Evolutionary conservation across 2,113 vertebrate species (phyloP).

Genomic region (Pantherophis guttatus): DNA sequence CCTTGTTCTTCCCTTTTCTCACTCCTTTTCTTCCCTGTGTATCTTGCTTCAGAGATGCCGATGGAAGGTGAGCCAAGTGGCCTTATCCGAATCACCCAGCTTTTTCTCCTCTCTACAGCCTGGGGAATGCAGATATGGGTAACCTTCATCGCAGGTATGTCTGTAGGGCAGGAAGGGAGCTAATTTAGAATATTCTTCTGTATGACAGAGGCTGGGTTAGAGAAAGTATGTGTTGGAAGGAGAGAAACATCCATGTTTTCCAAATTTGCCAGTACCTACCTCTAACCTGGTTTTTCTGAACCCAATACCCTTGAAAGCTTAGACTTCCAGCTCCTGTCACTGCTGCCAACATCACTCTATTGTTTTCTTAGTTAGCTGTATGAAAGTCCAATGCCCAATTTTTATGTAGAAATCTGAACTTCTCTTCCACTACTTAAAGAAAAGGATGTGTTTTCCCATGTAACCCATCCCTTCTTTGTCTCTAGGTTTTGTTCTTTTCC

Average conservation of each 20-base stretch:
- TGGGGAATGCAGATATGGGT: constrained; percentile 92
- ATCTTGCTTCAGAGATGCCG: constrained; percentile 63
- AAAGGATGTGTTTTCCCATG: not conserved
- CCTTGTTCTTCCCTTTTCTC: not conserved
- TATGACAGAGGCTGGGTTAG: not conserved
- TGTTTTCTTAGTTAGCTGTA: not conserved
- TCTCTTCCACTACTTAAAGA: not conserved
- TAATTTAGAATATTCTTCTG: not conserved
- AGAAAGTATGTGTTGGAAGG: no score
- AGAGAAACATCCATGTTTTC: no score
- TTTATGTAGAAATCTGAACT: not conserved
- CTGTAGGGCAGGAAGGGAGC: not conserved
- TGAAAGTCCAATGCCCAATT: not conserved
- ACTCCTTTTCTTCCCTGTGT: not conserved
- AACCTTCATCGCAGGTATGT: constrained; percentile 82
- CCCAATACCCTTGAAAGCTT: not conserved
- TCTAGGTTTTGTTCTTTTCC: constrained; percentile 78
- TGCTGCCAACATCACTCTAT: not conserved
- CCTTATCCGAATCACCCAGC: constrained; percentile 76
- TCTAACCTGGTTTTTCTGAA: not conserved
- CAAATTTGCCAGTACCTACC: not conserved
- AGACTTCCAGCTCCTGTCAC: not conserved
- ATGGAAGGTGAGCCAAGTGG: constrained; percentile 73
- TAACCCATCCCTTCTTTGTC: not conserved
- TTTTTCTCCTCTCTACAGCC: constrained; percentile 78